These are phyloP conservation scores for Smittia sp. DNA, from an alignment of 2,888 invertebrate genomes.

Conservation along the genomic window DNA sequence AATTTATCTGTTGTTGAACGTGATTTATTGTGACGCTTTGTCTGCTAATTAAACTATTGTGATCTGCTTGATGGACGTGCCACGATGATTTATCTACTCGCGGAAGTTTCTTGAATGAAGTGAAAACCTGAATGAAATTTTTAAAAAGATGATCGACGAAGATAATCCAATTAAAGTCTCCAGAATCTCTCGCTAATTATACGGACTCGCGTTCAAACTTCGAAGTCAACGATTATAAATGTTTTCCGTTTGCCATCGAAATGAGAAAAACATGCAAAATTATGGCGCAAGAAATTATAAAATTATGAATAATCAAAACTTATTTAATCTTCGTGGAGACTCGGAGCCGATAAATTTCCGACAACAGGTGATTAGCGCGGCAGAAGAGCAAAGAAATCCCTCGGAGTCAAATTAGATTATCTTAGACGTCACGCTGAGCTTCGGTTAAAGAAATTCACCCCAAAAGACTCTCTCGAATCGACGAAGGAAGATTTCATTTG, in stretches of 20 bases:
- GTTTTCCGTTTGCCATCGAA: slow-evolving; percentile 36
- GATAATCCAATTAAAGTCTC: slow-evolving; percentile 36
- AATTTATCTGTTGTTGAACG: not conserved
- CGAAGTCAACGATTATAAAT: slow-evolving; percentile 24
- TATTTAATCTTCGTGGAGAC: not conserved
- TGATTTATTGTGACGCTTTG: slow-evolving; percentile 3
- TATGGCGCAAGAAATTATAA: not conserved
- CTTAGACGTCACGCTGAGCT: slow-evolving; percentile 27
- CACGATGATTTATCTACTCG: too few species aligned
- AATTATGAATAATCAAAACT: slow-evolving; percentile 12
- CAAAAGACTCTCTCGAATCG: too few species aligned
- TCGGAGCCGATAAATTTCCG: slow-evolving; percentile 10
- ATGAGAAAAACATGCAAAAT: not conserved
- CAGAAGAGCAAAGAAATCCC: slow-evolving; percentile 10
- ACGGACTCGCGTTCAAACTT: slow-evolving; percentile 20
- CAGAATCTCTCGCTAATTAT: slow-evolving; percentile 30
- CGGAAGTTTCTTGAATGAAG: too few species aligned
- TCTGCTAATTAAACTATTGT: not conserved
- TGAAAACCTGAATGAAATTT: not conserved
- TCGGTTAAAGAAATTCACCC: slow-evolving; percentile 3
- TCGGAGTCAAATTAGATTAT: slow-evolving; percentile 38
- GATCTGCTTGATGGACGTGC: too few species aligned
- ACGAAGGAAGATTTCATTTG: too few species aligned
- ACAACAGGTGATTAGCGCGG: slow-evolving; percentile 38
- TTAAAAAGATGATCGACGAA: slow-evolving; percentile 14